Evolutionary conservation across 2,797 vertebrate species (phyloP).

Genomic region (Cyprinodon diabolis): DNA sequence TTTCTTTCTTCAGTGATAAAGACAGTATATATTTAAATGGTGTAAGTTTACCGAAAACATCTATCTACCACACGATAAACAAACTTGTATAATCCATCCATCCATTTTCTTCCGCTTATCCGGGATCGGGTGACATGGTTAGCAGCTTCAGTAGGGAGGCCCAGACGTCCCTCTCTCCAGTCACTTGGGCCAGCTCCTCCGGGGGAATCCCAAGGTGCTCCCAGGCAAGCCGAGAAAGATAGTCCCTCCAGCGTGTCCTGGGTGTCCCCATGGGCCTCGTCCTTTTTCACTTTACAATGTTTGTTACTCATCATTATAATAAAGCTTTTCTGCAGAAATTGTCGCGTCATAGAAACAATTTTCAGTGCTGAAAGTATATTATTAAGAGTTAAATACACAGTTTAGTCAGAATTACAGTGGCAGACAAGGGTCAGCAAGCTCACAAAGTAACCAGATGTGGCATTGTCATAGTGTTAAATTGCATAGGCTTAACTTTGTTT

Average conservation of each 20-base stretch:
- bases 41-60: neutral
- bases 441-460: slow-evolving; percentile 2
- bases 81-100: neutral
- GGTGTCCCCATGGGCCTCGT: too few relatives aligned
- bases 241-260: too few relatives aligned
- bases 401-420: neutral
- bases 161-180: too few relatives aligned
- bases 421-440: neutral
- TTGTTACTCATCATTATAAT: neutral
- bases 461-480: neutral
- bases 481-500: neutral
- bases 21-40: neutral
- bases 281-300: neutral
- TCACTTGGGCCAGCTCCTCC: too few relatives aligned
- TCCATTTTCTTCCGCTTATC: too few relatives aligned
- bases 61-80: neutral
- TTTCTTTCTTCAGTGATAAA: neutral
- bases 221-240: too few relatives aligned
- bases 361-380: neutral
- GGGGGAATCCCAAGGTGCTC: too few relatives aligned
- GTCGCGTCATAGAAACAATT: neutral
- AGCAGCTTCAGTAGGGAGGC: too few relatives aligned
- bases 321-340: neutral
- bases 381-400: neutral
- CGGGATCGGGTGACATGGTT: too few relatives aligned